Conservation (phyloP, 2,888 invertebrate genomes). For the Masnerella sp. region DNA sequence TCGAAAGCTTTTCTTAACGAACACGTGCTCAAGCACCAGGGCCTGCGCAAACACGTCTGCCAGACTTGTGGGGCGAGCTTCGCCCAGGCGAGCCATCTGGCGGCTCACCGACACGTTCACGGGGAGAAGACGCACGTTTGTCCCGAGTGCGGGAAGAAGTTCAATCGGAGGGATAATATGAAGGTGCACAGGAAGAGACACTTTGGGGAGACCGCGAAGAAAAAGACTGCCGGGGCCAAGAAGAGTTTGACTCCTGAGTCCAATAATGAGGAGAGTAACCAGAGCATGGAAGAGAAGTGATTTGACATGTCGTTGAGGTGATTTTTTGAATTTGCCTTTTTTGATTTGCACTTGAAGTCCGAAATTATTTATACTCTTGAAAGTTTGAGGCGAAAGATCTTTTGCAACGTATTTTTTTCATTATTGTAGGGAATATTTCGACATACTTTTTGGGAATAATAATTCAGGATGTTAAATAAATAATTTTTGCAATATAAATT, state of each 20-base stretch:
- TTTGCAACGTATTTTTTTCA: too few relatives aligned
- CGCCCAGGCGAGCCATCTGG: slow-evolving; percentile 76
- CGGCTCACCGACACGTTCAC: slow-evolving; percentile 75
- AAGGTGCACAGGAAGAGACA: slow-evolving; percentile 76
- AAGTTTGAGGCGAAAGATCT: too few relatives aligned
- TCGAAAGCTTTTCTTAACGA: slow-evolving; percentile 76
- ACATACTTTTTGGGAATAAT: too few relatives aligned
- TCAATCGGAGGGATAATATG: slow-evolving; percentile 76
- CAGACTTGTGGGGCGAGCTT: slow-evolving; percentile 75
- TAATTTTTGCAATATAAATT: too few relatives aligned
- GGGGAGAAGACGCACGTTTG: slow-evolving; percentile 76
- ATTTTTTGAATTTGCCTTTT: background rate
- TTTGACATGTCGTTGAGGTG: background rate
- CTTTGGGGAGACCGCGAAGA: slow-evolving; percentile 66
- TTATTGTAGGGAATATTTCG: too few relatives aligned
- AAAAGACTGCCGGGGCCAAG: slow-evolving; percentile 60
- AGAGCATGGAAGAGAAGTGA: slow-evolving; percentile 38
- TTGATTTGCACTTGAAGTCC: too few relatives aligned
- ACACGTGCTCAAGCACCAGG: slow-evolving; percentile 75
- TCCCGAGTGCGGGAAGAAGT: slow-evolving; percentile 75
- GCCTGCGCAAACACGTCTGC: slow-evolving; percentile 74
- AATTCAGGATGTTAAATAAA: too few relatives aligned
- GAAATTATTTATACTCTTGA: too few relatives aligned
- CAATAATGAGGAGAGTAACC: slow-evolving; percentile 29
- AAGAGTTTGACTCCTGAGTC: slow-evolving; percentile 52